Evolutionary conservation across 1,140 invertebrate genomes (phyloP), one percentile per base, ranked within the genome.

Genomic region (Plodia interpunctella): DNA sequence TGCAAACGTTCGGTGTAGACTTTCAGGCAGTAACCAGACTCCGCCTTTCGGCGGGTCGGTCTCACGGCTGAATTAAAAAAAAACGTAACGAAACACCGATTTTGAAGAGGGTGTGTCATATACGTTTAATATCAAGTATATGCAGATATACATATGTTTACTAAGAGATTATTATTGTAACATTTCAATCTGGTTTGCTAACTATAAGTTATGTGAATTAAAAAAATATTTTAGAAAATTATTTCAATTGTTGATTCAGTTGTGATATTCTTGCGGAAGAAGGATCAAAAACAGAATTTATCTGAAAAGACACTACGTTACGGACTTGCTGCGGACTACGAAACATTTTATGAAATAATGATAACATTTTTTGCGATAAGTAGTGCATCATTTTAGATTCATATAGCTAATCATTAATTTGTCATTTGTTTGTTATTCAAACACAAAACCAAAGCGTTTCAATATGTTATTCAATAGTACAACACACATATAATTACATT

Each of bases 1-100:
- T 87, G 84, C 82, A 83, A 73, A 69, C 63, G 44, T 32, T 44
- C 63, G 82, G 82, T 85, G 79, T 87, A 83, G 73, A 75, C 73
- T 86, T 87, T 87, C 83, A 83, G 77, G 66, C 55, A 68, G 79
- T 76, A 83, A 83, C 80, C 74, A 70, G 76, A 83, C 72, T 76
- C 78, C 82, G 76, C 79, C 78, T 72, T 70, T 74, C 57, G 69
- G 66, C 72, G 72, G 75, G 74, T 72, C 78, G 70, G 70, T 75
- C 73, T 75, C 76, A 74, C 78, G 70, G 70, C 74, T 76, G 64
- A 67, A 68, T 74, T 77, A 82, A 87, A 86, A 44, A 87, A 82
- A 68, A 55, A 74, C 60, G 83, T 77, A 84, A 83, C 72, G 60
- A 49, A 72, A 85, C 73, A 81, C 78, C 38, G n/a, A 44, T 15